Evolutionary conservation across 2,797 vertebrate genomes (phyloP).

Genomic region (Heliangelus exortis): DNA sequence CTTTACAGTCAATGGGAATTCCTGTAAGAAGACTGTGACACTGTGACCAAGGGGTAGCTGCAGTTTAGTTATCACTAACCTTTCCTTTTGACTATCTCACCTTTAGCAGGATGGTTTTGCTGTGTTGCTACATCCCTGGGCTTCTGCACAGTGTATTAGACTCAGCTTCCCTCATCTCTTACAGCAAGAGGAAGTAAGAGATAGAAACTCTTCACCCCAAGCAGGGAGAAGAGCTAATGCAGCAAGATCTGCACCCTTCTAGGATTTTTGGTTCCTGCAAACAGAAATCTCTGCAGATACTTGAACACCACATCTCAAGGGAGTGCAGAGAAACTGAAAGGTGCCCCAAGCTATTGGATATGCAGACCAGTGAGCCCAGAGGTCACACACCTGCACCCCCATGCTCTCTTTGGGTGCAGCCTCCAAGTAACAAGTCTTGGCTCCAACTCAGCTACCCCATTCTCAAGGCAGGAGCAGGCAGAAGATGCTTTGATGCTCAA

Average conservation of each 20-base stretch:
- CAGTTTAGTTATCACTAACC: neutral
- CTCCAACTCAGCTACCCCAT: neutral
- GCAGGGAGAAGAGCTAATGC: fast-evolving
- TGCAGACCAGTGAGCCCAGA: neutral
- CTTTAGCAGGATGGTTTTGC: neutral
- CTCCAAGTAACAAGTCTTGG: neutral
- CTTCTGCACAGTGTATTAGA: neutral
- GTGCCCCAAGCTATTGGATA: neutral
- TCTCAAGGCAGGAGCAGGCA: neutral
- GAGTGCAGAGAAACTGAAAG: neutral
- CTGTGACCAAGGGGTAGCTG: neutral
- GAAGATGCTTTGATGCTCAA: fast-evolving
- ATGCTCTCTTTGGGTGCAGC: neutral
- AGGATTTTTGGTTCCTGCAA: neutral
- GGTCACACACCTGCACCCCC: neutral
- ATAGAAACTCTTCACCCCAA: neutral
- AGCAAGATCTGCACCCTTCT: neutral
- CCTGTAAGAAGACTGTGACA: neutral
- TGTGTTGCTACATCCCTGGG: fast-evolving
- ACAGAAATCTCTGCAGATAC: neutral
- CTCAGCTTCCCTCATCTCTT: neutral
- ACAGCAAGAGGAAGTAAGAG: fast-evolving
- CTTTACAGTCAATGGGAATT: fast-evolving
- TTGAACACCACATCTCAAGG: neutral
- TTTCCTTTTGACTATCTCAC: neutral